Base-by-base conservation (phyloP, 2,797 vertebrate genomes). In the Myoxocephalus aenaeus region DNA sequence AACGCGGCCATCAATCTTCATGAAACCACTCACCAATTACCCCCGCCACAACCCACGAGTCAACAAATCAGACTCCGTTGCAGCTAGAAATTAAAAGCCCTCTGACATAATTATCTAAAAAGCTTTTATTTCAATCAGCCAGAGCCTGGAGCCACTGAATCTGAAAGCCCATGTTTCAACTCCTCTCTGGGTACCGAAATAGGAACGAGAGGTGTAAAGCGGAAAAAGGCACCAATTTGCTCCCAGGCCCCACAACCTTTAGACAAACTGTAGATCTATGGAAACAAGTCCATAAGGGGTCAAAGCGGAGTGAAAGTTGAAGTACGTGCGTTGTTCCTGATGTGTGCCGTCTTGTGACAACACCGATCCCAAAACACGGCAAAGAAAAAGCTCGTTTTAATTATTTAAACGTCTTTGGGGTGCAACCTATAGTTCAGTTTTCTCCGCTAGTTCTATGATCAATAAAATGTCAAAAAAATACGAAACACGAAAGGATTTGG, bases 81-180 rank as follows among this genome's bases (percentile, higher is more conserved):
- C 51, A 66, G 50, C 72, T 70, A 36, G 40, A 84, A 86, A 91
- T 89, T 20, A 87, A 90, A 89, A 85, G 56, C 62, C 38, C 36
- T 65, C 61, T 42, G 63, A 81, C 70, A 73, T 73, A 87, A 88
- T 91, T 81, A 83, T 65, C 44, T 84, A 68, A 79, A 79, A 85
- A 84, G 74, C 79, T 78, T 89, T 59, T 48, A 69, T 82, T 73
- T 82, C 20, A 83, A 80, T 90, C 56, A 78, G 63, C 57, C 65
- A 72, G 1, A 73, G 53, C 53, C 75, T 65, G 42, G 46, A 70
- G 64, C 51, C 61, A 25, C 51, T 10, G 44, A 71, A 59, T 50
- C 40, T 46, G 22, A 85, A 66, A 62, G 68, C 61, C 70, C 40
- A 20, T 32, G 27, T 66, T 83, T 11, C 58, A 70, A 38, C 57